Evolutionary conservation across 2,797 vertebrate genomes (phyloP), one percentile per base, ranked within the genome.

Genomic region (Mormyrus hasselquistii): DNA sequence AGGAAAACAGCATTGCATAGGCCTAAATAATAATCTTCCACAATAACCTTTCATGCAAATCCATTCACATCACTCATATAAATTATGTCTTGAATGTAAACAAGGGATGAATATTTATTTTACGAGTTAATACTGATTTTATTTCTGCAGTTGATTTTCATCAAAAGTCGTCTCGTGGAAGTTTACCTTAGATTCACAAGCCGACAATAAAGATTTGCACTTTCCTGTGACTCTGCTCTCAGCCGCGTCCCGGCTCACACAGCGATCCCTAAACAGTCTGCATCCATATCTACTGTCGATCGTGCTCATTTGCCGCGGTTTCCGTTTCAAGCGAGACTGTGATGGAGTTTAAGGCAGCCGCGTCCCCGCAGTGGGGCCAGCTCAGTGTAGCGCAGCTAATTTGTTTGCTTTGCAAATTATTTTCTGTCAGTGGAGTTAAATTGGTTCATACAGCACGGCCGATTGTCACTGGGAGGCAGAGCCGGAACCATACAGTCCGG

Each of bases 361-460:
- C 94, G 83, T 95, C 95, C 96, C 95, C 85, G 88, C 95, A 97
- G 95, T 95, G 96, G 96, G 96, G 95, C 95, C 95, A 94, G 95
- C 93, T 96, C 97, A 97, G 96, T 95, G 96, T 97, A 96, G 96
- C 95, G 95, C 95, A 95, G 93, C 94, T 98, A 97, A 99, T 98
- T 97, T 98, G 98, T 98, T 98, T 98, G 97, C 97, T 98, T 98
- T 98, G 96, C 97, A 96, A 79, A 98, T 98, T 99, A 97, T 97
- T 97, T 98, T 98, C 96, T 95, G 91, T 97, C 97, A 97, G 96
- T 96, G 97, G 97, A 98, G 97, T 98, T 97, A 97, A 98, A 98
- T 97, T 96, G 97, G 97, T 96, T 97, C 96, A 96, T 96, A 95
- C 94, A 92, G 96, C 96, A 97, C 96, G 96, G 94, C 92, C 94